Conservation (phyloP, 2,797 vertebrate species). For the Oryzias dopingdopingensis region DNA sequence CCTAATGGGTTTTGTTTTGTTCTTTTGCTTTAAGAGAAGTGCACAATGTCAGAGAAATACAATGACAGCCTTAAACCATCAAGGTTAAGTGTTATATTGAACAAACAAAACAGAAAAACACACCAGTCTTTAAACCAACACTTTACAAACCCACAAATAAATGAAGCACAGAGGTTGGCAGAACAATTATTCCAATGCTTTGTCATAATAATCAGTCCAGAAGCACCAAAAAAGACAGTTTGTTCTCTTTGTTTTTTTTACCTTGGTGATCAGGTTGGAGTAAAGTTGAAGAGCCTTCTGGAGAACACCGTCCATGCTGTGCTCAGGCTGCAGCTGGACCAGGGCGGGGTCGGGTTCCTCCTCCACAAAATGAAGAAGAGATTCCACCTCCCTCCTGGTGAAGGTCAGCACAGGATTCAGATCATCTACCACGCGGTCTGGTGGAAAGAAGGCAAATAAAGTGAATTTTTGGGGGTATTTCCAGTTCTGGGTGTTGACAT, state of each 20-base stretch:
- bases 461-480: no score
- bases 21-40: no score
- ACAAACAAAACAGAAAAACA: no score
- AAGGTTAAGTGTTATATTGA: no score
- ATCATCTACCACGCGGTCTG: conserved; percentile 96
- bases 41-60: no score
- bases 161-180: background rate
- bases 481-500: no score
- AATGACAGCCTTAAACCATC: background rate
- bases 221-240: background rate
- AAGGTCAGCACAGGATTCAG: conserved; percentile 94
- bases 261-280: conserved; percentile 94
- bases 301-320: conserved; percentile 84
- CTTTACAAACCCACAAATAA: no score
- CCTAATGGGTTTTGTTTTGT: background rate
- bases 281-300: conserved; percentile 83
- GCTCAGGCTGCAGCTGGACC: conserved; percentile 70
- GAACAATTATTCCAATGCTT: background rate
- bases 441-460: background rate
- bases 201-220: background rate
- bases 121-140: no score
- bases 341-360: conserved; percentile 85
- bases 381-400: conserved; percentile 93
- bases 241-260: conserved; percentile 39
- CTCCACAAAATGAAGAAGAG: conserved; percentile 95